Conservation (phyloP, 2,888 invertebrate species). For the Matsumyia berberina region DNA sequence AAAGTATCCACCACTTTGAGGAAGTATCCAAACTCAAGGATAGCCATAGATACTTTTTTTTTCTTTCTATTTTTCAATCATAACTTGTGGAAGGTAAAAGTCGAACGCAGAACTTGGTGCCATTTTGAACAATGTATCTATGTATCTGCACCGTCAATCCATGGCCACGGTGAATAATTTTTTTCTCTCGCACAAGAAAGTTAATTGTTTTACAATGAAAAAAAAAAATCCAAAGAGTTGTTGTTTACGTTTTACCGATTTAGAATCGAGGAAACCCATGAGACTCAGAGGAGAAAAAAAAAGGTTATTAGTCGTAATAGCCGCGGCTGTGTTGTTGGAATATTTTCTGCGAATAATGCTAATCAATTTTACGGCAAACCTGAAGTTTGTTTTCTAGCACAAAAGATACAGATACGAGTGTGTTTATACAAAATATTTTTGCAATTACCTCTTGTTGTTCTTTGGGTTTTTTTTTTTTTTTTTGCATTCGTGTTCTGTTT, state of each 20-base stretch:
- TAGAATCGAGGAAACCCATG: constrained; percentile 45
- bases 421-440: background rate
- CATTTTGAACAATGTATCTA: constrained; percentile 20
- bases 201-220: constrained; percentile 63
- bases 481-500: no score
- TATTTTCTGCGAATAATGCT: constrained; percentile 58
- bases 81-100: constrained; percentile 54
- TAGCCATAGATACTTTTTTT: constrained; percentile 39
- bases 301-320: constrained; percentile 43
- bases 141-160: background rate
- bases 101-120: constrained; percentile 49
- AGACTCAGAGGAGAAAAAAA: constrained; percentile 18
- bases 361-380: constrained; percentile 35
- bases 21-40: constrained; percentile 67
- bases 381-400: constrained; percentile 24
- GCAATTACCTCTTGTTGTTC: background rate
- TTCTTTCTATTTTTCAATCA: constrained; percentile 16
- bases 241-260: constrained; percentile 47
- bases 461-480: constrained; percentile 21
- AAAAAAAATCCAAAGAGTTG: constrained; percentile 9
- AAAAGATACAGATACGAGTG: background rate
- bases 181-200: constrained; percentile 56
- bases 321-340: constrained; percentile 31
- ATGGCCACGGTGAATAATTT: constrained; percentile 28
- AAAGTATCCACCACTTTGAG: constrained; percentile 57